Percentiles rank a stretch among this genome's conserved stretches.
phyloP scores from a whole-genome alignment of 2,113 vertebrate species.

The Lepus timidus region DNA sequence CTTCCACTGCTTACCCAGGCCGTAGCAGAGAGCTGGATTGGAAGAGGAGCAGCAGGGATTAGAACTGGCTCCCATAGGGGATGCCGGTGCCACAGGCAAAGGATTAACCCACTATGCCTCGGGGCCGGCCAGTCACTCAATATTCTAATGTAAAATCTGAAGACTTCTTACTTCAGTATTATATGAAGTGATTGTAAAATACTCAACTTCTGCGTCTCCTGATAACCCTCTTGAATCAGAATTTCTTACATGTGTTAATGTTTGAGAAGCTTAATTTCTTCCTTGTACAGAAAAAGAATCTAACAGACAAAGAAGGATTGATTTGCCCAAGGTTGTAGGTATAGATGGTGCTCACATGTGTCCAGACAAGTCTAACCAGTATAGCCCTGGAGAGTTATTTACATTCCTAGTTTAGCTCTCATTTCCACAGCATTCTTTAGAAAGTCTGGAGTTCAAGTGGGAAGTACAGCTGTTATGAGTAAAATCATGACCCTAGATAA shows the following conservation, averaged over 20 bases:
- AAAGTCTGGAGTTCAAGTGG: background rate
- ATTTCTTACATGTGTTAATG: slow-evolving; percentile 7
- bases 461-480: background rate
- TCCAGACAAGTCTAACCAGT: slow-evolving; percentile 8
- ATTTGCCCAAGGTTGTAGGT: background rate
- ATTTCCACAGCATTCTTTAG: background rate
- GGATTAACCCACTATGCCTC: too few species aligned
- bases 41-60: too few species aligned
- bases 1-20: too few species aligned
- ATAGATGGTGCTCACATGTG: background rate
- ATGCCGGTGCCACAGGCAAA: too few species aligned
- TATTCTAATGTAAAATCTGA: slow-evolving; percentile 22
- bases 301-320: background rate
- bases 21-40: too few species aligned
- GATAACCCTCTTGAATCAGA: background rate
- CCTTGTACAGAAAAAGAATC: background rate
- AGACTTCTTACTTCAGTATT: background rate
- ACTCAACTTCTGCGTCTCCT: background rate
- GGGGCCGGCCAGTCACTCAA: background rate
- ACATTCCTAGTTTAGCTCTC: background rate
- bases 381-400: background rate
- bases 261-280: background rate
- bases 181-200: background rate
- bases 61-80: too few species aligned
- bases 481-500: background rate